Percentiles rank a stretch among this genome's conserved stretches.
These are phyloP conservation scores for Reinhardtius hippoglossoides DNA, from an alignment of 2,113 vertebrate genomes.

Conservation along the genomic window DNA sequence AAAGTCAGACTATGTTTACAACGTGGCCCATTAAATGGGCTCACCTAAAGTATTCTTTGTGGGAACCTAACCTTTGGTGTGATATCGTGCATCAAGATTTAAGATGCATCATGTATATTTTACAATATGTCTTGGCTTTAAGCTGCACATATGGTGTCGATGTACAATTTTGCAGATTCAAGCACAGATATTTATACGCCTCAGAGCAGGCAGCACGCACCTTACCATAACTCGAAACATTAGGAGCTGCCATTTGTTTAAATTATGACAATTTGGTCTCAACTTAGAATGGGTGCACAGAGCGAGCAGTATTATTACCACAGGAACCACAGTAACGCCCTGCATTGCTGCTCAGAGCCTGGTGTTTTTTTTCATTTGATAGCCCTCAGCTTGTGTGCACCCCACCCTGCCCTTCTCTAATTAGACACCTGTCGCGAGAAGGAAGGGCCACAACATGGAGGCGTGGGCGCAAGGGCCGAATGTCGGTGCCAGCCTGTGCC, in stretches of 20 bases:
- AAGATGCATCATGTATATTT: slow-evolving; percentile 4
- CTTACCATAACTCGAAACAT: slow-evolving; percentile 37
- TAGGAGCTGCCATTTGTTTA: slow-evolving; percentile 36
- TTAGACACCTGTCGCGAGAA: slow-evolving; percentile 74
- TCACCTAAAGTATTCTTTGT: slow-evolving; percentile 42
- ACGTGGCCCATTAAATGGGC: slow-evolving; percentile 45
- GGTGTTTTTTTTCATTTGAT: slow-evolving; percentile 55
- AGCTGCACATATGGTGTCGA: slow-evolving; percentile 32
- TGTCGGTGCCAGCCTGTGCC: slow-evolving; percentile 57
- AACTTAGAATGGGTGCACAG: slow-evolving; percentile 27
- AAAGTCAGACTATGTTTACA: slow-evolving; percentile 63
- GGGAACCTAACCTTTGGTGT: slow-evolving; percentile 42
- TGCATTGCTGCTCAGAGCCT: slow-evolving; percentile 38
- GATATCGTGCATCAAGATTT: slow-evolving; percentile 41
- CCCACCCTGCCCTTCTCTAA: slow-evolving; percentile 72
- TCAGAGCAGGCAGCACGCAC: not conserved
- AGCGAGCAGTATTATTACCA: slow-evolving; percentile 35
- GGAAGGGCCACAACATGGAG: slow-evolving; percentile 40
- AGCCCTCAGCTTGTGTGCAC: slow-evolving; percentile 43
- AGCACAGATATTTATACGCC: slow-evolving; percentile 39
- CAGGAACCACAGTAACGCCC: slow-evolving; percentile 59
- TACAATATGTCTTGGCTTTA: slow-evolving; percentile 12
- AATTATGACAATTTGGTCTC: slow-evolving; percentile 35
- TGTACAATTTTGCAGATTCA: slow-evolving; percentile 21
- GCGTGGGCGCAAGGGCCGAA: slow-evolving; percentile 21